These are phyloP conservation scores for Psammodynastes pulverulentus DNA, from an alignment of 2,113 vertebrate species.

Conservation along the genomic window DNA sequence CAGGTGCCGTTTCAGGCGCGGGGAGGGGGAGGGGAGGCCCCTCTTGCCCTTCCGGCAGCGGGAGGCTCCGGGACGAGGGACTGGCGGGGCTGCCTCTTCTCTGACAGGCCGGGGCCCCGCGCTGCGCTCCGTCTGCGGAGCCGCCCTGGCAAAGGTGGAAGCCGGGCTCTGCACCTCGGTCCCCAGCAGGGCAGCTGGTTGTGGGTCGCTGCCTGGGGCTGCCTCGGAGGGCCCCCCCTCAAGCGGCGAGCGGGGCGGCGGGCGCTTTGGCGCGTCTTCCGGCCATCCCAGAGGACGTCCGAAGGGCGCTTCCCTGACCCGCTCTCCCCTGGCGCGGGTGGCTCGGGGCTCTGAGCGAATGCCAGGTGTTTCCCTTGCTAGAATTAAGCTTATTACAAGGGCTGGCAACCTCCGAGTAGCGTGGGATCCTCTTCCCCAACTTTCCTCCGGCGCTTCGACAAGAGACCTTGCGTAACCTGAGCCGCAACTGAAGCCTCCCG, in stretches of 20 bases:
- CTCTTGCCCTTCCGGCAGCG: neutral
- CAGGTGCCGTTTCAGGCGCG: neutral
- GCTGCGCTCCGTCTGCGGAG: neutral
- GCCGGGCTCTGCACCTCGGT: too few relatives aligned
- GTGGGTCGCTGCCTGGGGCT: neutral
- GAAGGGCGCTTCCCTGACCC: neutral
- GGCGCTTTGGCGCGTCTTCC: neutral
- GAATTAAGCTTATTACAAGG: neutral
- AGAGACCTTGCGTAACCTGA: neutral
- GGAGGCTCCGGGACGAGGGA: neutral
- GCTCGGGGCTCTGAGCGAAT: neutral
- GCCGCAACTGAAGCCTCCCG: neutral
- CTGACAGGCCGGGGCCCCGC: neutral
- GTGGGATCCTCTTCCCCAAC: neutral
- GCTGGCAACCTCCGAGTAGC: neutral
- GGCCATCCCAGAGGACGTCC: neutral
- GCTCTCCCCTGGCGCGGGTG: neutral
- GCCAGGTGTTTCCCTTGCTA: neutral
- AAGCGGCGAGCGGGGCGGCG: too few relatives aligned
- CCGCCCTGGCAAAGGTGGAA: neutral
- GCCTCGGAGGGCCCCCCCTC: too few relatives aligned
- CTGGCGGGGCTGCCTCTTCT: neutral
- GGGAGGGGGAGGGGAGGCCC: neutral
- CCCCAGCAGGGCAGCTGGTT: neutral
- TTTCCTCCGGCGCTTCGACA: neutral